Base-by-base conservation (phyloP, 1,140 invertebrate species). In the Papilio aristodemus region DNA sequence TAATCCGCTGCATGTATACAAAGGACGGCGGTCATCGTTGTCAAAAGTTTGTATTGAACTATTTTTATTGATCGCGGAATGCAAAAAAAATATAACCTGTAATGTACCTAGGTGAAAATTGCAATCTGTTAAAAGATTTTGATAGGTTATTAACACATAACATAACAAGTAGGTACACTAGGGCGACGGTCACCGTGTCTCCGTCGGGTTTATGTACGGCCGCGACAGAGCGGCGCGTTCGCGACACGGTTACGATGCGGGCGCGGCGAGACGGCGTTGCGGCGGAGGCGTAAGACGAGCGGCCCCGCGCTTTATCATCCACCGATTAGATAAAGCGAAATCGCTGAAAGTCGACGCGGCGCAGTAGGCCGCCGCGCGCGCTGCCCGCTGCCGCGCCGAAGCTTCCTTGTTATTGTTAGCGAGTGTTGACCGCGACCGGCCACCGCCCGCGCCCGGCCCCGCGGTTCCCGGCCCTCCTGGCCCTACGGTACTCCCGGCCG, bases 241-340 rank as follows among this genome's bases (percentile, higher is more conserved):
- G 39, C 19, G 67, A 41, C 50, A 60, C 46, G 59, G 14, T 37
- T 41, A 50, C 58, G 39, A 25, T 32, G n/a, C 57, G 60, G 25
- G 58, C 60, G 39, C 32, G 41, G 8, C 58, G n/a, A n/a, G n/a
- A n/a, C n/a, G n/a, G n/a, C n/a, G n/a, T n/a, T n/a, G n/a, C n/a
- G n/a, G n/a, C n/a, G n/a, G 41, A 13, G 39, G n/a, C 6, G 39
- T 43, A 43, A 43, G 39, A 43, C n/a, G n/a, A n/a, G n/a, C 39
- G 39, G 39, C 39, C 39, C 39, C 39, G 32, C 71, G 76, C 71
- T 78, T 80, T 83, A 83, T 83, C 84, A 77, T 77, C 80, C 75
- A 39, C 67, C 82, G 85, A 85, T 84, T 83, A 85, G 85, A 87
- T 85, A 84, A 83, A 82, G 83, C 78, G 76, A 81, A 83, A 80